Base-by-base conservation (phyloP, 1,140 invertebrate species). In the Gonioctena quinquepunctata region DNA sequence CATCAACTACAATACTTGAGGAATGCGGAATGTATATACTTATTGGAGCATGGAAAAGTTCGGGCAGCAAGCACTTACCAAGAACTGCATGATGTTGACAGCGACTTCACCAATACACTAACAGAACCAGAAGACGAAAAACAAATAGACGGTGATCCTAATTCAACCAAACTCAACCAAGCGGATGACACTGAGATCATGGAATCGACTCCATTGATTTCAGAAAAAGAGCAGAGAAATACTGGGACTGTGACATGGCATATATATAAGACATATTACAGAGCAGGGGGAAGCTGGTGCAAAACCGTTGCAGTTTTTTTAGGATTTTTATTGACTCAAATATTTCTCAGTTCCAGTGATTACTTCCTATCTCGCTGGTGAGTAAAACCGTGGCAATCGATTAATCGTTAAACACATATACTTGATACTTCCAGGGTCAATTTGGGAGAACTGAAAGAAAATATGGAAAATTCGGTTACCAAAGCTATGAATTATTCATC, bases 1-100 rank as follows among this genome's bases (percentile, higher is more conserved):
- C 94, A 97, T 84, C 94, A 96, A 81, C 81, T 96, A 66, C 94
- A 96, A 80, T 96, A 93, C 77, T 84, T 97, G 2, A 90, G 91
- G 77, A 87, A 89, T 54, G 93, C 93, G 3, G 90, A 95, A 76
- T 78, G 88, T 81, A 89, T 88, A 84, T 88, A 89, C 73, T 89
- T 86, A 49, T 78, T 90, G 71, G 87, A 89, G 59, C 87, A 90
- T 77, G 90, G 90, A 1, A 72, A 83, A 2, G 72, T 91, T 69
- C 83, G 87, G 11, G 86, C 86, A 1, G 84, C 85, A 22, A 90
- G 90, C 7, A 88, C 87, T 25, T 90, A 88, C 74, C 86, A 87
- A 19, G 87, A 88, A 1, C 79, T 92, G 18, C 85, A 88, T 72
- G 85, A 85, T 18, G 87, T 86, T 23, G 89, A 88, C 0, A 76